phyloP scores from a whole-genome alignment of 2,797 vertebrate genomes.

The Fringilla coelebs region DNA sequence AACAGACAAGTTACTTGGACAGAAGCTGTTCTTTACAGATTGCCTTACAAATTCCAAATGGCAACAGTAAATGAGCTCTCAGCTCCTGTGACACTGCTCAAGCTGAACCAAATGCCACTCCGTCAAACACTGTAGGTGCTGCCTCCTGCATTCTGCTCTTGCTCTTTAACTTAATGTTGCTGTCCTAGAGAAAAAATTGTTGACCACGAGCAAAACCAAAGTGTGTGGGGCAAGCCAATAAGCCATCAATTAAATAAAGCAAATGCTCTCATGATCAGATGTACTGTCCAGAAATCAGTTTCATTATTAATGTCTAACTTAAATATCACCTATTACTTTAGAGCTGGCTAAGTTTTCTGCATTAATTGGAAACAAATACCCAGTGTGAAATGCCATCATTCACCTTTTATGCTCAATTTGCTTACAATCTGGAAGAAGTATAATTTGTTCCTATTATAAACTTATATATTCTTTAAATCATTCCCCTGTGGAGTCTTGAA shows the following conservation, averaged over 20 bases:
- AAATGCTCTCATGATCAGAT: neutral
- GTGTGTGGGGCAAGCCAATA: neutral
- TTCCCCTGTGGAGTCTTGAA: neutral
- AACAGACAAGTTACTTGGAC: neutral
- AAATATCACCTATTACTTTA: neutral
- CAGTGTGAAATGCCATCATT: constrained; percentile 21
- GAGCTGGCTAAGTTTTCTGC: neutral
- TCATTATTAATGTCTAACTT: neutral
- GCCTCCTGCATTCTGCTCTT: neutral
- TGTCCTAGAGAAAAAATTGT: neutral
- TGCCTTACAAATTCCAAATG: constrained; percentile 68
- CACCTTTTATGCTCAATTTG: constrained; percentile 39
- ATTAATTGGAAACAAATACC: constrained; percentile 3
- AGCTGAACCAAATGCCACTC: constrained; percentile 33
- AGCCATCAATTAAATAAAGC: neutral
- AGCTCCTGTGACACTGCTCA: constrained; percentile 49
- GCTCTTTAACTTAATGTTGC: constrained; percentile 7
- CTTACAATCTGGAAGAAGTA: neutral
- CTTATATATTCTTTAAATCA: neutral
- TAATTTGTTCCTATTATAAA: constrained; percentile 22
- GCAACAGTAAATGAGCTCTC: constrained; percentile 63
- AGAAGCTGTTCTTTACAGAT: constrained; percentile 60
- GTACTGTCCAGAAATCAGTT: neutral
- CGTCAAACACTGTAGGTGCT: neutral
- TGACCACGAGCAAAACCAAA: neutral